Base-by-base conservation (phyloP, 2,888 invertebrate species). In the Torymus aiolomorphi region DNA sequence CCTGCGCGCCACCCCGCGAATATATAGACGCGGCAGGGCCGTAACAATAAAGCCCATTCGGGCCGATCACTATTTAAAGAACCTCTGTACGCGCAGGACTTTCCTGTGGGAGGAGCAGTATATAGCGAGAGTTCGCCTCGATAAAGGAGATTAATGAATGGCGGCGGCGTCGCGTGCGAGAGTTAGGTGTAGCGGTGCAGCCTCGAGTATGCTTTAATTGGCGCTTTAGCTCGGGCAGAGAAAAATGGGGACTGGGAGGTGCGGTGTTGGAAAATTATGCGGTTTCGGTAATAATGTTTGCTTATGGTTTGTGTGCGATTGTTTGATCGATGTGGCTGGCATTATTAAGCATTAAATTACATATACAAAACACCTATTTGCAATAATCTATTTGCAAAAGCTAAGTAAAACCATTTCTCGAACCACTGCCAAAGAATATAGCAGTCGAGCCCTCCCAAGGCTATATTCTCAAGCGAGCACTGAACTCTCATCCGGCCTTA, bases 71-170 rank as follows among this genome's bases (percentile, higher is more conserved):
- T 77, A 73, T 80, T 80, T 73, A 80, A 80, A 80, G 80, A 80
- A 77, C 76, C 73, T 65, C 16, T 51, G 42, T 42, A 42, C 42
- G 42, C 16, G 56, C 69, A 75, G 54, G 63, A 74, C 79, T 70
- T 72, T n/a, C 72, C 56, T 42, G 42, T 10, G 8, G 42, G 42
- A 42, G 42, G 42, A 42, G 42, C 8, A 1, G 8, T 42, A 42
- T 42, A 42, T 42, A 8, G 42, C 42, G 56, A 11, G 24, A 13
- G n/a, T 56, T 59, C n/a, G 13, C 31, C 16, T 42, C 63, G 57
- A 74, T 67, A 74, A 74, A 74, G 57, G 57, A 80, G 77, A 80
- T 80, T 77, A 80, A 80, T 77, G 77, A 70, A 71, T 18, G 76
- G 20, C 42, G 42, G 42, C 42, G 70, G 76, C 73, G 73, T 73